These are phyloP conservation scores for Heliconius charithonia DNA, from an alignment of 2,888 invertebrate species.

Conservation along the genomic window DNA sequence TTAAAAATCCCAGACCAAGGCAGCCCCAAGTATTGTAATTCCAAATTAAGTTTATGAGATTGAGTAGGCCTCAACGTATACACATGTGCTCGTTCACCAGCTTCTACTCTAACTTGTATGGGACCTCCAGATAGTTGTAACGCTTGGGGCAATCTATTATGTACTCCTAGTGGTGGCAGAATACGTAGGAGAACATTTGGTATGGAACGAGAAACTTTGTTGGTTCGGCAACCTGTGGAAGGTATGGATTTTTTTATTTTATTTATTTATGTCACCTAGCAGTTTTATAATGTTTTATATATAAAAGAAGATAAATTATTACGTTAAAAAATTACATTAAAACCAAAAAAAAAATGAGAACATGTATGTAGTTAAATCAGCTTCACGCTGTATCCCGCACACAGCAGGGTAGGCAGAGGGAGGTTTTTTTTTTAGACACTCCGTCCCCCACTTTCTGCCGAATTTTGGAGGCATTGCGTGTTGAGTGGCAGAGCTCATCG, in stretches of 20 bases:
- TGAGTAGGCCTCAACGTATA: constrained; percentile 86
- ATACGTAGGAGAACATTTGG: constrained; percentile 89
- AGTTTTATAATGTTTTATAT: no score
- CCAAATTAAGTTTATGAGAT: constrained; percentile 78
- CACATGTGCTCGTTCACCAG: constrained; percentile 88
- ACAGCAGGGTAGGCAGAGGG: no score
- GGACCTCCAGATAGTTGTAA: constrained; percentile 69
- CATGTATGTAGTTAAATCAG: no score
- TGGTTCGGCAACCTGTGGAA: constrained; percentile 67
- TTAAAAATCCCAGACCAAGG: constrained; percentile 89
- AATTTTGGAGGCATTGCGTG: no score
- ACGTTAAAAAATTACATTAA: no score
- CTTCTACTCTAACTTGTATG: constrained; percentile 84
- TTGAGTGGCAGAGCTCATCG: no score
- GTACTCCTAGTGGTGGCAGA: constrained; percentile 88
- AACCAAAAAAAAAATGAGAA: no score
- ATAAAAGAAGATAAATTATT: no score
- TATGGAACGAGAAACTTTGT: constrained; percentile 78
- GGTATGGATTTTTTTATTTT: not conserved
- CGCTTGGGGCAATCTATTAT: constrained; percentile 90
- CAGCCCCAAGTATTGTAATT: constrained; percentile 85
- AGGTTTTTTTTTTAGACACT: no score
- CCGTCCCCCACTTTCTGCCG: no score
- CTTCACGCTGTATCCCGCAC: no score
- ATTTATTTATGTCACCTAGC: no score